A percentile compares a stretch with the other conserved stretches of the same genome.
Evolutionary conservation across 2,888 invertebrate species (phyloP).

Genomic region (Cerastoderma edule): DNA sequence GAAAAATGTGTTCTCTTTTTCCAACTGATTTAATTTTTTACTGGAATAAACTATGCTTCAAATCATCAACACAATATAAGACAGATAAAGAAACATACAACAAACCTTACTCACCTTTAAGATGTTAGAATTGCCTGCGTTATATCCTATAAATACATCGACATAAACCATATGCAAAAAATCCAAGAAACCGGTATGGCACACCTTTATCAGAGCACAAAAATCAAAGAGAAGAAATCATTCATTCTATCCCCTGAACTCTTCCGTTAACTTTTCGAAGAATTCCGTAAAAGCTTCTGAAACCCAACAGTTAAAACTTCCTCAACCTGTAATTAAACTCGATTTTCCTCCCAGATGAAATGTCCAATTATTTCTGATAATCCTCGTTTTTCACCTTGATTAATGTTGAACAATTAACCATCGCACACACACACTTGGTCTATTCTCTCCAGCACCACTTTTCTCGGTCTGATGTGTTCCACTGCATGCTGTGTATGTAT

Average conservation of each 20-base stretch:
- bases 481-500: constrained; percentile 15
- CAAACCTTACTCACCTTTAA: neutral
- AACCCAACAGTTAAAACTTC: constrained; percentile 14
- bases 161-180: constrained; percentile 8
- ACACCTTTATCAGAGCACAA: neutral
- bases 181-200: neutral
- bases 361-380: constrained; percentile 19
- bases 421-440: too few relatives aligned
- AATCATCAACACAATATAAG: too few relatives aligned
- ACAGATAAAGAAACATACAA: too few relatives aligned
- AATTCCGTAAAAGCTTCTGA: neutral
- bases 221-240: constrained; percentile 12
- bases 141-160: neutral
- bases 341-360: constrained; percentile 17
- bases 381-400: constrained; percentile 21
- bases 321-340: constrained; percentile 16
- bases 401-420: constrained; percentile 16
- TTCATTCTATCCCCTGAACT: constrained; percentile 1
- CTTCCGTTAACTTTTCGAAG: too few relatives aligned
- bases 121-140: neutral
- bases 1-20: too few relatives aligned
- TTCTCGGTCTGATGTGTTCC: neutral
- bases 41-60: too few relatives aligned
- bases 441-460: constrained; percentile 17
- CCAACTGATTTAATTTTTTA: too few relatives aligned